A percentile compares a stretch with the other conserved stretches of the same genome.
phyloP scores from a whole-genome alignment of 2,888 invertebrate species.

The Drosophila siamana region DNA sequence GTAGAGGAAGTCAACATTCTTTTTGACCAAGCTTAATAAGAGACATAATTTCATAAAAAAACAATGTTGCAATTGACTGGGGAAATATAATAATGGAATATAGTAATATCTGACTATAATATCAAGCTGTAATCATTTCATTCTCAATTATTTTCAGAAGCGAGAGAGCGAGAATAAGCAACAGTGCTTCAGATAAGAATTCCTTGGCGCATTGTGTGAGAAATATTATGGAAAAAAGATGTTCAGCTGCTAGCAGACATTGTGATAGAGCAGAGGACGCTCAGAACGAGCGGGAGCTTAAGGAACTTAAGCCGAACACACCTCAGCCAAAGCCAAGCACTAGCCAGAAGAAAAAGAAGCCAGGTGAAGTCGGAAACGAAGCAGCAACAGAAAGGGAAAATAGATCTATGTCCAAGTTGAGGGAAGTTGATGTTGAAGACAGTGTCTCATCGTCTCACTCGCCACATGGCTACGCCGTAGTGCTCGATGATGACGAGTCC shows the following conservation, averaged over 20 bases:
- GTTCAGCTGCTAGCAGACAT: slow-evolving; percentile 77
- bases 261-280: slow-evolving; percentile 55
- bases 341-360: slow-evolving; percentile 43
- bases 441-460: slow-evolving; percentile 77
- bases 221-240: slow-evolving; percentile 85
- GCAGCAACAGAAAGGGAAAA: slow-evolving; percentile 16
- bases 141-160: slow-evolving; percentile 37
- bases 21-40: too few relatives aligned
- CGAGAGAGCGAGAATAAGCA: slow-evolving; percentile 27
- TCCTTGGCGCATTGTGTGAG: slow-evolving; percentile 36
- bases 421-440: slow-evolving; percentile 71
- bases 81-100: not conserved
- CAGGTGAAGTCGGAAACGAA: not conserved
- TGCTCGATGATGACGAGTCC: slow-evolving; percentile 81
- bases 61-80: not conserved
- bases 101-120: not conserved
- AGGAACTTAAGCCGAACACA: slow-evolving; percentile 17
- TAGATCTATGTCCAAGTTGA: slow-evolving; percentile 80
- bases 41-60: too few relatives aligned
- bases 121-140: not conserved
- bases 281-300: slow-evolving; percentile 38
- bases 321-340: slow-evolving; percentile 53
- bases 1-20: too few relatives aligned
- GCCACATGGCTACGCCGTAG: slow-evolving; percentile 79
- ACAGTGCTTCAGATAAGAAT: too few relatives aligned